Base-by-base conservation (phyloP, 2,797 vertebrate species). In the Onychomys arenicola region DNA sequence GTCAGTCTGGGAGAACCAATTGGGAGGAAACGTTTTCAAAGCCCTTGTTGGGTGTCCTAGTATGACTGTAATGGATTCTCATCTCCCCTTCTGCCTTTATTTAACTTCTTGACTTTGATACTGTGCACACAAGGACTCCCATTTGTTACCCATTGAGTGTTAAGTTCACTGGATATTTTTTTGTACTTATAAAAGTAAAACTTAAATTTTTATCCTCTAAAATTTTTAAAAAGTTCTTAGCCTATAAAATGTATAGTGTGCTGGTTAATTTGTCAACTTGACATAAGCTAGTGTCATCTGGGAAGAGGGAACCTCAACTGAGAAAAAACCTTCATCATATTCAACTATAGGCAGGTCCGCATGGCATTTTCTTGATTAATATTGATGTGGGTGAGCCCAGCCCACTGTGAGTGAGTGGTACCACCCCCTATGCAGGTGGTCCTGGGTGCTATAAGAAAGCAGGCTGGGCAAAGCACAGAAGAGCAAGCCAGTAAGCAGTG, bases 141-240 rank as follows among this genome's bases (percentile, higher is more conserved):
- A n/a, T 89, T 75, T 81, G 21, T 69, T 65, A 84, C 63, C 10
- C n/a, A 40, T 49, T 43, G 94, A 87, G 43, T 75, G 25, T 40
- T 71, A 65, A 71, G 13, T 63, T 96, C 49, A 89, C 32, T 75
- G 5, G 16, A 65, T 27, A 27, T n/a, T 46, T 78, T 78, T 93
- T 69, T 65, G 63, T 55, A 85, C 57, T 25, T 91, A 29, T 75
- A 92, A 97, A 73, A 46, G 6, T 94, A 4, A 95, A 88, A 94
- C 40, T 87, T 29, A 89, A 90, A 55, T 14, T 93, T 95, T 92
- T 49, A 76, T 75, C 43, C 94, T 89, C 55, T 75, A 46, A 86
- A 92, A 67, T 17, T n/a, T n/a, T 92, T 82, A 82, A 81, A 94
- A 92, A 88, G n/a, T 69, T 43, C 21, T 27, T 71, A 76, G 12